Evolutionary conservation across 2,797 vertebrate genomes (phyloP).

Genomic region (Crocidura indochinensis): DNA sequence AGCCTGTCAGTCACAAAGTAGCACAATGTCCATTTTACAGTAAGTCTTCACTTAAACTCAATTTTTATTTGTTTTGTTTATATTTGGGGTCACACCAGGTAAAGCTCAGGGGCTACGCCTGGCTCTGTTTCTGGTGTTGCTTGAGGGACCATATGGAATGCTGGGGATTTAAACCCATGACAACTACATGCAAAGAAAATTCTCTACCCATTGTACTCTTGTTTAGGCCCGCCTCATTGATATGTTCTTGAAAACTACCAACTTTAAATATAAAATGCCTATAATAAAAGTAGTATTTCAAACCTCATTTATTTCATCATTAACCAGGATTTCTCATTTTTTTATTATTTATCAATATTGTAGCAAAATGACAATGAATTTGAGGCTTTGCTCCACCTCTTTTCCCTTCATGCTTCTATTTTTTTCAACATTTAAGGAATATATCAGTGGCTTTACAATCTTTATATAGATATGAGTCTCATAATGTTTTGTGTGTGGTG

Average conservation of each 20-base stretch:
- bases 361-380: background rate
- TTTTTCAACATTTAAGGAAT: background rate
- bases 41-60: background rate
- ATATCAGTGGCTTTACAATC: background rate
- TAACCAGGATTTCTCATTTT: background rate
- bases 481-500: too few species aligned
- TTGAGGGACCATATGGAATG: too few species aligned
- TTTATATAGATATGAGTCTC: background rate
- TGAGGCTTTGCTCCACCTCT: background rate
- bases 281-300: background rate
- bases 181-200: too few species aligned
- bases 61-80: too few species aligned
- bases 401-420: background rate
- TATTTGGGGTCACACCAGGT: too few species aligned
- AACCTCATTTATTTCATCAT: background rate
- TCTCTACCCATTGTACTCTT: too few species aligned
- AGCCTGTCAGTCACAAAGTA: background rate
- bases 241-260: background rate
- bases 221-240: background rate
- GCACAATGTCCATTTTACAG: accelerated
- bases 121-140: too few species aligned
- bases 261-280: background rate
- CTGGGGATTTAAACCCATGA: too few species aligned
- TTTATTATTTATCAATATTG: background rate
- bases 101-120: too few species aligned